phyloP scores from a whole-genome alignment of 2,888 invertebrate genomes.

The Yponomeuta cagnagella region DNA sequence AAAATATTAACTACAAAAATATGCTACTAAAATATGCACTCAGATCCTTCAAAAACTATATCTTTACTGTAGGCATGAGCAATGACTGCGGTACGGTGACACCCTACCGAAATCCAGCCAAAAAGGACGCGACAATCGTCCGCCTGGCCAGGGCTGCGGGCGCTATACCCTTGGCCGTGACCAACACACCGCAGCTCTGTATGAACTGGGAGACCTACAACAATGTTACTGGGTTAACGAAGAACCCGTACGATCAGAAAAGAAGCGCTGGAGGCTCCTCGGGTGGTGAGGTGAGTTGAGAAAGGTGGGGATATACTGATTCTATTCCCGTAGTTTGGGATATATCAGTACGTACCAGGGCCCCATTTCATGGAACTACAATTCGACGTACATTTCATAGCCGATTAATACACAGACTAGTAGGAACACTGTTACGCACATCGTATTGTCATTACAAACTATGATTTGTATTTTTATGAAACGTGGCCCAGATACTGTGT shows the following conservation, averaged over 20 bases:
- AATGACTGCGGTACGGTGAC: constrained; percentile 82
- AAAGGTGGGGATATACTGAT: neutral
- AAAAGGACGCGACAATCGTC: constrained; percentile 84
- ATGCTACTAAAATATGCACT: too few species aligned
- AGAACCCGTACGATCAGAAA: constrained; percentile 91
- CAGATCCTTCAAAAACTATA: neutral
- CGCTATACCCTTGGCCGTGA: constrained; percentile 88
- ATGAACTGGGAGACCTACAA: constrained; percentile 95
- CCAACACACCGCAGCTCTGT: constrained; percentile 93
- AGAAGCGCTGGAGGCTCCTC: constrained; percentile 93
- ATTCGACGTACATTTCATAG: neutral
- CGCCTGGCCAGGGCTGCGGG: constrained; percentile 83
- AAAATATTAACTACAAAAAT: too few species aligned
- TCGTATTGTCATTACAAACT: too few species aligned
- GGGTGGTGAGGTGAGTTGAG: constrained; percentile 82
- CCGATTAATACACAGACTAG: too few species aligned
- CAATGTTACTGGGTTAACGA: constrained; percentile 88
- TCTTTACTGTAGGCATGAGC: constrained; percentile 76
- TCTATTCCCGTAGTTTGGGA: neutral
- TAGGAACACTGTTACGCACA: too few species aligned
- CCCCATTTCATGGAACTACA: neutral
- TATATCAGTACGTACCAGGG: neutral
- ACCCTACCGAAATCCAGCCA: constrained; percentile 77
- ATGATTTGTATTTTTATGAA: too few species aligned
- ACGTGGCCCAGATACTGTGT: too few species aligned